Evolutionary conservation across 1,140 invertebrate species (phyloP).

Genomic region (Calliphora vicina): DNA sequence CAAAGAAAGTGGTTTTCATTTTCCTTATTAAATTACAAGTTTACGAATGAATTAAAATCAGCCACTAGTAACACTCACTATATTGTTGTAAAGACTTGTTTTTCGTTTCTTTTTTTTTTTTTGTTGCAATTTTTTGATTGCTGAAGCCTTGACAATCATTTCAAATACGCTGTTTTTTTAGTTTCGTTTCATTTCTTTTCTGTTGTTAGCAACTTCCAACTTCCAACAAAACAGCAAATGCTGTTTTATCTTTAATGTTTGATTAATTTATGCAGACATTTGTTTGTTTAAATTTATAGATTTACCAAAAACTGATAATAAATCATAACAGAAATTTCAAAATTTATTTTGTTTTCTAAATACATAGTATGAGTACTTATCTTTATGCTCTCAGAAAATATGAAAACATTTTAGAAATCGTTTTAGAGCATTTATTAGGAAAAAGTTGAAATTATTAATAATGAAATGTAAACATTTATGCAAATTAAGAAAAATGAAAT

Average conservation of each 20-base stretch:
- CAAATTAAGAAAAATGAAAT: no score
- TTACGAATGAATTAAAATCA: slow-evolving; percentile 29
- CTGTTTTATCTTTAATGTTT: background rate
- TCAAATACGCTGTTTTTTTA: background rate
- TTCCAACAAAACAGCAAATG: background rate
- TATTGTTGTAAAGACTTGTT: slow-evolving; percentile 24
- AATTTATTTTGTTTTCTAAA: no score
- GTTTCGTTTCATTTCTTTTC: no score
- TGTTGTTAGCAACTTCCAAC: no score
- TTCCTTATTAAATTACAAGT: slow-evolving; percentile 34
- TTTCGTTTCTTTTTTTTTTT: background rate
- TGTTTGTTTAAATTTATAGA: slow-evolving; percentile 25
- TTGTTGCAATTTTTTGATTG: background rate
- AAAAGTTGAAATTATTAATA: no score
- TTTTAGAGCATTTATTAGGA: no score
- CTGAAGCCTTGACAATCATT: slow-evolving; percentile 18
- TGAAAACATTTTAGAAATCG: no score
- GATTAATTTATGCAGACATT: slow-evolving; percentile 29
- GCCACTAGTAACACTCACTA: background rate
- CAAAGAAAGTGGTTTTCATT: slow-evolving; percentile 56
- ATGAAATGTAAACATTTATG: no score
- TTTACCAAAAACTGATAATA: slow-evolving; percentile 2
- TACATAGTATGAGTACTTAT: no score
- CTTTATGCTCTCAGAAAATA: no score
- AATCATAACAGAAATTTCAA: slow-evolving; percentile 17